These are phyloP conservation scores for Molossus molossus DNA, from an alignment of 2,797 vertebrate species.

Conservation along the genomic window DNA sequence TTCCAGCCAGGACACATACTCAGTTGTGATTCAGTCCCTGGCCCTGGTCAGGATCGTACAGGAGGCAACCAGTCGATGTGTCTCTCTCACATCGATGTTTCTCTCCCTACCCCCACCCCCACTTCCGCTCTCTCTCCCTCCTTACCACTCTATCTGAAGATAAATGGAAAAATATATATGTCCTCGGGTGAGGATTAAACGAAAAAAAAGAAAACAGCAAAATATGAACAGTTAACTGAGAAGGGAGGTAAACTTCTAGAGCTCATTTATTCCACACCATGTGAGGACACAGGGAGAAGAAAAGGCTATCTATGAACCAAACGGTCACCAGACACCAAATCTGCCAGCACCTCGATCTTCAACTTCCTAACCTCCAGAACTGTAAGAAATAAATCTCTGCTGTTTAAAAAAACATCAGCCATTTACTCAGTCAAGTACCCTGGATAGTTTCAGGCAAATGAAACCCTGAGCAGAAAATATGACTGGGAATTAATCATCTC, in stretches of 20 bases:
- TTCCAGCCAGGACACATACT: neutral
- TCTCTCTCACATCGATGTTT: neutral
- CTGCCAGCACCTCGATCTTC: neutral
- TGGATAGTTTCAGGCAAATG: slow-evolving; percentile 9
- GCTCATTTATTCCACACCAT: neutral
- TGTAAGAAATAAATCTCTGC: neutral
- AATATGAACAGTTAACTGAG: neutral
- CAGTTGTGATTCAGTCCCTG: neutral
- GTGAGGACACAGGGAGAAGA: neutral
- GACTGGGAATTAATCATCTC: slow-evolving; percentile 15
- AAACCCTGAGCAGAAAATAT: neutral
- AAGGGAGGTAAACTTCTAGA: slow-evolving; percentile 28
- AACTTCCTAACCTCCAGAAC: neutral
- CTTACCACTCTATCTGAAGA: too few species aligned
- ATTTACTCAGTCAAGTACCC: neutral
- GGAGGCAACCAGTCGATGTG: neutral
- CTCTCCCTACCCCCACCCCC: neutral
- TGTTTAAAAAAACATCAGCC: neutral
- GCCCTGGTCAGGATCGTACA: neutral
- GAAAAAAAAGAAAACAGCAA: neutral
- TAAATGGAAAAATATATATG: too few species aligned
- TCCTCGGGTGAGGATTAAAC: too few species aligned
- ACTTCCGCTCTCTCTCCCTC: neutral
- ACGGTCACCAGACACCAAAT: neutral
- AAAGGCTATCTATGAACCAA: neutral